Conservation (phyloP, 2,888 invertebrate species). For the Argyresthia goedartella region DNA sequence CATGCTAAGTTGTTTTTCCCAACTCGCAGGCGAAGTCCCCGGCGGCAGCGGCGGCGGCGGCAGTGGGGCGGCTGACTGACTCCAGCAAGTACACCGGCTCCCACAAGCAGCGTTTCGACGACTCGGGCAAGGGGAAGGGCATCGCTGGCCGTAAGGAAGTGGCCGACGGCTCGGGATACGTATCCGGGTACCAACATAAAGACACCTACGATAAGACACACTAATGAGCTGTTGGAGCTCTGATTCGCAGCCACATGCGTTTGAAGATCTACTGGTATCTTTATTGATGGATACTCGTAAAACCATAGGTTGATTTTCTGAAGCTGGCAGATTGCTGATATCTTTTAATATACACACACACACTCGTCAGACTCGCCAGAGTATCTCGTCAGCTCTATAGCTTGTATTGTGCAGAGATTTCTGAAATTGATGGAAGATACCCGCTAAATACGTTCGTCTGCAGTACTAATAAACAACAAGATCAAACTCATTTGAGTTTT, state of each 20-base stretch:
- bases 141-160: conserved; percentile 85
- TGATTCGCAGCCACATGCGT: not conserved
- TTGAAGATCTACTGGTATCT: too few species aligned
- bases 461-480: too few species aligned
- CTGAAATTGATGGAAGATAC: too few species aligned
- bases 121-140: conserved; percentile 87
- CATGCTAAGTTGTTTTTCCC: not conserved
- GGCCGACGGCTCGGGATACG: conserved; percentile 82
- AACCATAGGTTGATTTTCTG: too few species aligned
- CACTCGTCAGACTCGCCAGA: too few species aligned
- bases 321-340: too few species aligned
- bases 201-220: conserved; percentile 78
- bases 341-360: too few species aligned
- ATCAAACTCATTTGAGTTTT: too few species aligned
- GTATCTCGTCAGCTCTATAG: too few species aligned
- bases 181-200: conserved; percentile 87
- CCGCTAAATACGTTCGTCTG: too few species aligned
- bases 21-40: conserved; percentile 49
- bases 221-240: conserved; percentile 21
- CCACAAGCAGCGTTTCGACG: conserved; percentile 88
- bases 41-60: conserved; percentile 62
- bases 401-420: too few species aligned
- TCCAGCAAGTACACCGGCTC: conserved; percentile 91
- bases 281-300: too few species aligned
- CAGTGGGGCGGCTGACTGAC: conserved; percentile 85